A percentile compares a stretch with the other conserved stretches of the same genome.
These are phyloP conservation scores for Papilio xuthus DNA, from an alignment of 1,140 invertebrate species.

Conservation along the genomic window DNA sequence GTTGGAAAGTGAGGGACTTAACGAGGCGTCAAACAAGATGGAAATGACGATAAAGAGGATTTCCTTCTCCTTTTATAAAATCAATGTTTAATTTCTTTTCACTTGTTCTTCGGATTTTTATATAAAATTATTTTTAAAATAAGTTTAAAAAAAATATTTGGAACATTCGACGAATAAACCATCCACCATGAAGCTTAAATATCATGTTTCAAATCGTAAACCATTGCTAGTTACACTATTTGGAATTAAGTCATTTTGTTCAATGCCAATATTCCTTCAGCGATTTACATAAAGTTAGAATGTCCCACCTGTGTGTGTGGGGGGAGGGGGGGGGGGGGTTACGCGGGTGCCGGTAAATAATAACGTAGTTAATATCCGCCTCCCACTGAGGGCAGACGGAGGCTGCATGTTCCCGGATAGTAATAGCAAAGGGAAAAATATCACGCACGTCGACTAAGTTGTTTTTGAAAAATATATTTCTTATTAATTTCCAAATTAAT, in stretches of 20 bases:
- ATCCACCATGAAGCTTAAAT: too few species aligned
- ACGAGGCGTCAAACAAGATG: slow-evolving; percentile 39
- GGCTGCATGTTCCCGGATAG: not conserved
- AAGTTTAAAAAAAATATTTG: too few species aligned
- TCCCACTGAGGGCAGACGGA: not conserved
- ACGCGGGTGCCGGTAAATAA: not conserved
- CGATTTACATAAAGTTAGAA: slow-evolving; percentile 1
- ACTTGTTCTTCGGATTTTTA: not conserved
- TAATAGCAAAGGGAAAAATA: not conserved
- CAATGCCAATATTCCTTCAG: not conserved
- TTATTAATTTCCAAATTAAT: not conserved
- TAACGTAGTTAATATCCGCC: not conserved
- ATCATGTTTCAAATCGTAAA: too few species aligned
- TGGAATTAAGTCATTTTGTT: not conserved
- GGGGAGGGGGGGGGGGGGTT: too few species aligned
- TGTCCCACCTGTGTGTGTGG: not conserved
- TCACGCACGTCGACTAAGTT: not conserved
- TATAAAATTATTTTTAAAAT: not conserved
- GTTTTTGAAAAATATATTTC: not conserved
- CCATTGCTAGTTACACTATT: too few species aligned
- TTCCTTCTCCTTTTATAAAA: slow-evolving; percentile 4
- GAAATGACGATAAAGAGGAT: slow-evolving; percentile 31
- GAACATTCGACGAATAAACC: too few species aligned
- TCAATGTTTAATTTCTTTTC: slow-evolving; percentile 15
- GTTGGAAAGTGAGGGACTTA: slow-evolving; percentile 8